These are phyloP conservation scores for Neelides sp. DNA, from an alignment of 1,140 invertebrate genomes.

Conservation along the genomic window DNA sequence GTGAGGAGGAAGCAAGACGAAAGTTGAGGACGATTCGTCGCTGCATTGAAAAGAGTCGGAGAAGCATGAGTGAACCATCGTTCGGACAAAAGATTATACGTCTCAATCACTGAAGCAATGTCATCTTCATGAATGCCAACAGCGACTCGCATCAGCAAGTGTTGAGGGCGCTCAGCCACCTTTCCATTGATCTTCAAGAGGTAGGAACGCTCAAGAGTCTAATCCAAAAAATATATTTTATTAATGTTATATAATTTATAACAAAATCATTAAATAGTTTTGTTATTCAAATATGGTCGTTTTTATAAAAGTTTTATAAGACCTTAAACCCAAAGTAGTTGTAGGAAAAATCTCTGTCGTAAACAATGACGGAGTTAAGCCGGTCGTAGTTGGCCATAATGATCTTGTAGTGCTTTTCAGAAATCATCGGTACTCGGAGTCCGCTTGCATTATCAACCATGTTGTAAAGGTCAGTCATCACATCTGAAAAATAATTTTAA, in stretches of 20 bases:
- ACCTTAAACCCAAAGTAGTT: conserved; percentile 98
- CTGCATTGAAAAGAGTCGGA: conserved; percentile 91
- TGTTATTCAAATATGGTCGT: too few relatives aligned
- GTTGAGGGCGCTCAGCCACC: conserved; percentile 91
- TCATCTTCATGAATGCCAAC: conserved; percentile 93
- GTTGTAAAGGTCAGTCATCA: conserved; percentile 74
- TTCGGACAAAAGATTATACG: conserved; percentile 91
- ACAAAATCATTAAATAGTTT: too few relatives aligned
- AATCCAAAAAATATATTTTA: conserved; percentile 14
- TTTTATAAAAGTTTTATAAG: too few relatives aligned
- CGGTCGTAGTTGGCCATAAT: conserved; percentile 74
- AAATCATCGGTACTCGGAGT: conserved; percentile 65
- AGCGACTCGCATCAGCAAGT: conserved; percentile 96
- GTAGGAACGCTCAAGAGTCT: conserved; percentile 90
- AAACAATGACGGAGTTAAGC: conserved; percentile 92
- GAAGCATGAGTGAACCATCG: conserved; percentile 96
- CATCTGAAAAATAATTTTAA: conserved; percentile 52
- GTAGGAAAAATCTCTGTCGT: conserved; percentile 93
- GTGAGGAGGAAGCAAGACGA: conserved; percentile 85
- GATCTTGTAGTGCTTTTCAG: conserved; percentile 65
- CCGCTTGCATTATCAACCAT: conserved; percentile 61
- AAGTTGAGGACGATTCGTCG: conserved; percentile 78
- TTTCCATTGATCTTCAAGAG: conserved; percentile 85
- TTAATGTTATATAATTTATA: not conserved
- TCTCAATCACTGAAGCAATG: conserved; percentile 85